Evolutionary conservation across 2,888 invertebrate species (phyloP).

Genomic region (Rhingia campestris): DNA sequence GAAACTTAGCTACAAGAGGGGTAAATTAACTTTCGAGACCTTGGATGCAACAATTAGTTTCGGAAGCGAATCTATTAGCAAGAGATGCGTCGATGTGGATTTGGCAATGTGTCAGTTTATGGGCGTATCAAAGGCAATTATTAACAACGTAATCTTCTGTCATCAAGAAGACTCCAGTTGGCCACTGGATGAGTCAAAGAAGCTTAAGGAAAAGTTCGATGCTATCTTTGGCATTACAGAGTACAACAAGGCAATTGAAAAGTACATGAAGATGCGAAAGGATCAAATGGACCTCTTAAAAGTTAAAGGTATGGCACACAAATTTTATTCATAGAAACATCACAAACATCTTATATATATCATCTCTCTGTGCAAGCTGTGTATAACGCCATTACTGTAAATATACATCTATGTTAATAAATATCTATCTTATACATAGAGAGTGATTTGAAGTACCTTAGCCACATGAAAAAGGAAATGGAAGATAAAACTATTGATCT

Average conservation of each 20-base stretch:
- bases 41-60: slow-evolving; percentile 87
- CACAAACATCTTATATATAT: no score
- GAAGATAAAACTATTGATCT: slow-evolving; percentile 85
- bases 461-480: slow-evolving; percentile 85
- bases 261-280: slow-evolving; percentile 87
- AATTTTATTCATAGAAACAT: slow-evolving; percentile 57
- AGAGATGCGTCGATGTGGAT: slow-evolving; percentile 89
- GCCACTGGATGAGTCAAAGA: slow-evolving; percentile 97
- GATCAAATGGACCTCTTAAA: slow-evolving; percentile 84
- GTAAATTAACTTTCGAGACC: slow-evolving; percentile 86
- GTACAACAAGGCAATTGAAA: slow-evolving; percentile 95
- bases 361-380: no score
- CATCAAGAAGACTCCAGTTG: slow-evolving; percentile 99
- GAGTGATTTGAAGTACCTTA: slow-evolving; percentile 84
- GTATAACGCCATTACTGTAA: no score
- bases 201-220: slow-evolving; percentile 97
- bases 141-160: slow-evolving; percentile 98
- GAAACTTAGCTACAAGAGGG: slow-evolving; percentile 85
- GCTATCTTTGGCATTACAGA: slow-evolving; percentile 97
- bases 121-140: slow-evolving; percentile 95
- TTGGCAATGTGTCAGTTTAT: slow-evolving; percentile 87
- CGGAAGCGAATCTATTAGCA: slow-evolving; percentile 85
- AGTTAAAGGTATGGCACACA: slow-evolving; percentile 82
- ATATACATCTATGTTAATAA: no score
- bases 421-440: no score